Evolutionary conservation across 2,797 vertebrate genomes (phyloP).

Genomic region (Sebastes minor): DNA sequence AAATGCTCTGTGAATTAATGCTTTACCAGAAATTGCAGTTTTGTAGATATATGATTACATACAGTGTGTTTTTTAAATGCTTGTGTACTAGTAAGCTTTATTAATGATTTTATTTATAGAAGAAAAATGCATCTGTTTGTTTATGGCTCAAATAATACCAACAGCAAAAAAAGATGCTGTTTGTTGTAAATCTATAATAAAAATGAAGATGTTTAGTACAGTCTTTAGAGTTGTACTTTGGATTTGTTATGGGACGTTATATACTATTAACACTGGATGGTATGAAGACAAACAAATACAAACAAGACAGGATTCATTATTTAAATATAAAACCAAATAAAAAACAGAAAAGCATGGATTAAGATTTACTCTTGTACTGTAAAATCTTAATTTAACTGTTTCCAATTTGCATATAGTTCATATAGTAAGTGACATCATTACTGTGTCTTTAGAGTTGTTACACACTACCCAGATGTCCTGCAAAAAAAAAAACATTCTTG

Average conservation of each 20-base stretch:
- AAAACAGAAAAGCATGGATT: not conserved
- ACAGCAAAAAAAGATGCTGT: not conserved
- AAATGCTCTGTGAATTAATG: not conserved
- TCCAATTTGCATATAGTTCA: not conserved
- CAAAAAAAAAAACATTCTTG: not conserved
- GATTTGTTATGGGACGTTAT: not conserved
- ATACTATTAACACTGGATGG: not conserved
- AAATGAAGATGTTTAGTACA: not conserved
- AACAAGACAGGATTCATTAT: not conserved
- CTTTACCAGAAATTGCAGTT: not conserved
- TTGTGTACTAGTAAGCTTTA: not conserved
- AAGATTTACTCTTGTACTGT: not conserved
- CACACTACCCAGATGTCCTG: not conserved
- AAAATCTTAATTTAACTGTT: not conserved
- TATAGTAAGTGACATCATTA: not conserved
- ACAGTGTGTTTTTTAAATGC: not conserved
- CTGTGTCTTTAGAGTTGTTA: not conserved
- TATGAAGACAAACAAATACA: not conserved
- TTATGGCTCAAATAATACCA: not conserved
- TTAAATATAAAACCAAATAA: not conserved
- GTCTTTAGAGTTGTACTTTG: not conserved
- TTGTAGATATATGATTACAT: not conserved
- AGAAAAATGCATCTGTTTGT: not conserved
- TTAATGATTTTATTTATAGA: not conserved
- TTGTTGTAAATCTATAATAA: constrained; percentile 14